phyloP scores from a whole-genome alignment of 2,888 invertebrate species.

The Gasteruption jaculator region DNA sequence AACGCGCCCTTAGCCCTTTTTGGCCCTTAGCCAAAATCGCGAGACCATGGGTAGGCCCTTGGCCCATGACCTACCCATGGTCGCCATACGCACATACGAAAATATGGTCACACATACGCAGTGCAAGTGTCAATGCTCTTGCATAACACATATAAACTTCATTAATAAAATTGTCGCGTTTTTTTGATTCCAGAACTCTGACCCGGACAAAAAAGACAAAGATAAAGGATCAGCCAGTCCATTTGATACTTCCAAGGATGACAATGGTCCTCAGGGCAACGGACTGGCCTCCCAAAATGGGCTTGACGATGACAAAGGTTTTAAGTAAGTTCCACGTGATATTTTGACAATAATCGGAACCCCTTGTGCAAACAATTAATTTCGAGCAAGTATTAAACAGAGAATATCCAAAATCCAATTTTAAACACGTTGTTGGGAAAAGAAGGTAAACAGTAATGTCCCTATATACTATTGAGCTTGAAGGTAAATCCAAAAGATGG shows the following conservation, averaged over 20 bases:
- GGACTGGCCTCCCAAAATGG: constrained; percentile 62
- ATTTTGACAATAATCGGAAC: not conserved
- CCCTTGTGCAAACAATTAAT: not conserved
- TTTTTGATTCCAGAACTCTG: constrained; percentile 37
- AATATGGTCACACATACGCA: too few species aligned
- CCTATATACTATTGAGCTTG: too few species aligned
- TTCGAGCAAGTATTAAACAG: not conserved
- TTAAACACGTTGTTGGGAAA: not conserved
- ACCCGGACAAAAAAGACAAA: constrained; percentile 53
- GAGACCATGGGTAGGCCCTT: too few species aligned
- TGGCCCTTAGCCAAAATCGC: too few species aligned
- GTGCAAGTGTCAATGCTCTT: too few species aligned
- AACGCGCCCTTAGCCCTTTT: too few species aligned
- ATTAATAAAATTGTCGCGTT: constrained; percentile 1
- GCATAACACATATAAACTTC: too few species aligned
- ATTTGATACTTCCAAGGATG: constrained; percentile 58
- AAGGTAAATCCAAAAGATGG: not conserved
- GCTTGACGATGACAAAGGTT: constrained; percentile 83
- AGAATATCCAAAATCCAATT: not conserved
- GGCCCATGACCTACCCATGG: too few species aligned
- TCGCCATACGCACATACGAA: too few species aligned
- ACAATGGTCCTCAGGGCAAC: constrained; percentile 55
- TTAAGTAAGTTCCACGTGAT: constrained; percentile 67
- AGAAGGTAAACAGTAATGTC: too few species aligned
- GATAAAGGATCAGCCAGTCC: constrained; percentile 58